phyloP scores from a whole-genome alignment of 2,888 invertebrate species.

The Dryomyza anilis region DNA sequence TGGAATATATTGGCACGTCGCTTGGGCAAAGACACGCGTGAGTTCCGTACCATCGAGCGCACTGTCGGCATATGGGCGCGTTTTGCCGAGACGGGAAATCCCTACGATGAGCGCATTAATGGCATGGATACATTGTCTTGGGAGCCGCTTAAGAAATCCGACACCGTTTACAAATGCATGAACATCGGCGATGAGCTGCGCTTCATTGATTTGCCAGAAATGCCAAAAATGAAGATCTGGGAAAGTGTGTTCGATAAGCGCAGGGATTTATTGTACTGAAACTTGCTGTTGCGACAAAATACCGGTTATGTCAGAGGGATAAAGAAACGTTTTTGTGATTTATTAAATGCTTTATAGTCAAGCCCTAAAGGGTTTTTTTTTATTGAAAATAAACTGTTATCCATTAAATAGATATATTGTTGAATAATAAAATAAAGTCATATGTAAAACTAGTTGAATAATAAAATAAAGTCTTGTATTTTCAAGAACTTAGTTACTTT shows the following conservation, averaged over 20 bases:
- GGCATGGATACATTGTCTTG: slow-evolving; percentile 49
- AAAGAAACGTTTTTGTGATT: not conserved
- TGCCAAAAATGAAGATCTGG: slow-evolving; percentile 51
- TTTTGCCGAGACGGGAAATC: slow-evolving; percentile 56
- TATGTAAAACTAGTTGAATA: not conserved
- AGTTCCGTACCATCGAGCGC: slow-evolving; percentile 54
- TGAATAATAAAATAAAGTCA: not conserved
- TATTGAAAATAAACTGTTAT: not conserved
- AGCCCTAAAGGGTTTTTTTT: not conserved
- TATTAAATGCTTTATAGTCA: not conserved
- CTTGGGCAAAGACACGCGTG: slow-evolving; percentile 48
- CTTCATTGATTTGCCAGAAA: slow-evolving; percentile 53
- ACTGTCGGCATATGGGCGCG: slow-evolving; percentile 53
- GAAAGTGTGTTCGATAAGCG: slow-evolving; percentile 48
- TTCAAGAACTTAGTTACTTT: no score
- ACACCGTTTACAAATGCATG: slow-evolving; percentile 50
- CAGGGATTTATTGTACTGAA: slow-evolving; percentile 43
- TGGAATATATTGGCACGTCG: slow-evolving; percentile 44
- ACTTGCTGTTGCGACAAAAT: no score
- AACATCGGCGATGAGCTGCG: slow-evolving; percentile 55
- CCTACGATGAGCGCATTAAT: slow-evolving; percentile 46
- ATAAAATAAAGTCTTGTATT: no score
- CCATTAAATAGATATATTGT: not conserved
- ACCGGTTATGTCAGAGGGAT: no score
- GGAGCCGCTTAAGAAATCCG: slow-evolving; percentile 48